Conservation (phyloP, 2,888 invertebrate genomes). For the Heteromyza rotundicornis region DNA sequence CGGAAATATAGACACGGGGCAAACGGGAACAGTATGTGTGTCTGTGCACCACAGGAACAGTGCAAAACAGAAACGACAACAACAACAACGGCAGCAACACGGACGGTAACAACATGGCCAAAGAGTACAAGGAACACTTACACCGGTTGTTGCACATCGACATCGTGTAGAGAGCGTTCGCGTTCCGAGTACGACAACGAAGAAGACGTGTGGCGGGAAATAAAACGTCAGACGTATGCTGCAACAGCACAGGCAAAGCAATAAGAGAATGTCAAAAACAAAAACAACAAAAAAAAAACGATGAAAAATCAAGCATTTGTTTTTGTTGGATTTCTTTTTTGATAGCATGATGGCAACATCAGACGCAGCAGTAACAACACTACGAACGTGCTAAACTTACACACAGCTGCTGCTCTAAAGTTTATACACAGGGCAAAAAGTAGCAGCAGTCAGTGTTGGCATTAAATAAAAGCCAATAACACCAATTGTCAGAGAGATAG, state of each 20-base stretch:
- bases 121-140: background rate
- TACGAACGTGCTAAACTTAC: too few relatives aligned
- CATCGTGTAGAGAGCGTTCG: too few relatives aligned
- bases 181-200: background rate
- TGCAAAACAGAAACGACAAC: background rate
- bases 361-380: too few relatives aligned
- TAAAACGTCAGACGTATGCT: background rate
- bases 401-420: too few relatives aligned
- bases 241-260: background rate
- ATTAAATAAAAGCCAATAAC: too few relatives aligned
- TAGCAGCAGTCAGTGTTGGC: too few relatives aligned
- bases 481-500: too few relatives aligned
- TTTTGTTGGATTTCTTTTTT: background rate
- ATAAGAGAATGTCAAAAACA: background rate
- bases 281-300: background rate
- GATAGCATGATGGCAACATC: too few relatives aligned
- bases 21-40: slow-evolving; percentile 8
- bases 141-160: background rate
- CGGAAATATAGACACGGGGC: slow-evolving; percentile 17
- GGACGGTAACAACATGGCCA: background rate
- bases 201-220: background rate
- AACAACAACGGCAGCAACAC: background rate
- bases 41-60: background rate
- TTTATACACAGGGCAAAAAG: too few relatives aligned
- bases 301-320: background rate